Base-by-base conservation (phyloP, 1,140 invertebrate species). In the Marisa cornuarietis region DNA sequence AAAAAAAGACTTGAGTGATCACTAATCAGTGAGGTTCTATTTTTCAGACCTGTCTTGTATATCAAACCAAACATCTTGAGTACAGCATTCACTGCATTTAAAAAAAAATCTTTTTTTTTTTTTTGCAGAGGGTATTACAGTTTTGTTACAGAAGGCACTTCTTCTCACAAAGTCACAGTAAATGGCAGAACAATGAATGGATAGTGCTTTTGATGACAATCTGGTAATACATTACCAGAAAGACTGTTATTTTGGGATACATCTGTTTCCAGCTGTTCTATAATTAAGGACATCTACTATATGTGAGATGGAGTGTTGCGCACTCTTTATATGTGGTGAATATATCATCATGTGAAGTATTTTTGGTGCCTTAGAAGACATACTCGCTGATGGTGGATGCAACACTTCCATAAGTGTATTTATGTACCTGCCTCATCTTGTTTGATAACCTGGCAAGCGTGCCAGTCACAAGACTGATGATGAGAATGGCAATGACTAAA, bases 81-180 rank as follows among this genome's bases (percentile, higher is more conserved):
- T 16, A 24, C 51, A 31, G 49, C 26, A 22, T 63, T 61, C 26
- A 58, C 62, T 63, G 0, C 24, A 26, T 69, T 31, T 24, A 18
- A 7, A 51, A 71, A 0, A 26, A 61, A n/a, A 14, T 51, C 20
- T 52, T 66, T 63, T 68, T 54, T 75, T 31, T 52, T 75, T 10
- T 52, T 14, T 79, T 75, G 74, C 79, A 79, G 79, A 79, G 61
- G 24, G 31, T 52, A 49, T 72, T 26, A 79, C 79, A n/a, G 63
- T 79, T 6, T 31, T 73, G 22, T 16, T 65, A 6, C 79, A 79
- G 79, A 79, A 79, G 31, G 8, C 65, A 24, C 20, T 79, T 16
- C 24, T 79, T 18, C 26, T 75, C 13, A 61, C 62, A 16, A 79
- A 79, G 61, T 71, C 69, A 13, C 22, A 71, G 49, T 79, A 26